Percentiles rank a stretch among this genome's conserved stretches.
Evolutionary conservation across 2,888 invertebrate species (phyloP).

Genomic region (Drosophila quinaria): DNA sequence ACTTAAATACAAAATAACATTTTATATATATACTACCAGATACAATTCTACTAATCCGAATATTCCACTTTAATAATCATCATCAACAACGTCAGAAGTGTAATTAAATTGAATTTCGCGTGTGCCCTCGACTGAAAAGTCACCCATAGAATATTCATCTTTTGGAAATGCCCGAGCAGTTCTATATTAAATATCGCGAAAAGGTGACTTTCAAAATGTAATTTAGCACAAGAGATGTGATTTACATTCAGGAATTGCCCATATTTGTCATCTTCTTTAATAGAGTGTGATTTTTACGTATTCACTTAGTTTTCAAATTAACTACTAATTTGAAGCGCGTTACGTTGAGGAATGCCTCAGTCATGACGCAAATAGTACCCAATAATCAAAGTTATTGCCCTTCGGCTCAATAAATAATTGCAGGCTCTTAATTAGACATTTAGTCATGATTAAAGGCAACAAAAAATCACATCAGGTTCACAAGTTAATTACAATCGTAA

Average conservation of each 20-base stretch:
- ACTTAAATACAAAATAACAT: not conserved
- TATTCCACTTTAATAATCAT: slow-evolving; percentile 1
- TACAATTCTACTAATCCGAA: not conserved
- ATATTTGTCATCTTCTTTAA: slow-evolving; percentile 10
- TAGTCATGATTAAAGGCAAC: slow-evolving; percentile 35
- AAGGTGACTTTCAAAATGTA: slow-evolving; percentile 30
- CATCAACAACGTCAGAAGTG: slow-evolving; percentile 6
- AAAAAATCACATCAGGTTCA: slow-evolving; percentile 29
- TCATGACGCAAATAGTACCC: not conserved
- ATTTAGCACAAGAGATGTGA: slow-evolving; percentile 27
- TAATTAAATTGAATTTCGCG: slow-evolving; percentile 20
- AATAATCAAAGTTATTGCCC: slow-evolving; percentile 43
- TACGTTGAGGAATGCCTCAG: slow-evolving; percentile 5
- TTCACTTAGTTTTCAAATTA: not conserved
- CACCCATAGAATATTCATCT: slow-evolving; percentile 27
- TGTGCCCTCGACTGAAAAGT: slow-evolving; percentile 29
- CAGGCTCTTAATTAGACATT: slow-evolving; percentile 41
- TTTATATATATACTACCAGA: not conserved
- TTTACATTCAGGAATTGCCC: slow-evolving; percentile 17
- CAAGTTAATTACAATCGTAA: not conserved
- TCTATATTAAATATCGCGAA: not conserved
- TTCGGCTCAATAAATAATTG: slow-evolving; percentile 40
- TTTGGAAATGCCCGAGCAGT: slow-evolving; percentile 8
- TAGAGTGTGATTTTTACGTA: slow-evolving; percentile 24
- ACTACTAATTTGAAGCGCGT: no score